phyloP scores from a whole-genome alignment of 2,888 invertebrate species.

The Ophioninae sp. region DNA sequence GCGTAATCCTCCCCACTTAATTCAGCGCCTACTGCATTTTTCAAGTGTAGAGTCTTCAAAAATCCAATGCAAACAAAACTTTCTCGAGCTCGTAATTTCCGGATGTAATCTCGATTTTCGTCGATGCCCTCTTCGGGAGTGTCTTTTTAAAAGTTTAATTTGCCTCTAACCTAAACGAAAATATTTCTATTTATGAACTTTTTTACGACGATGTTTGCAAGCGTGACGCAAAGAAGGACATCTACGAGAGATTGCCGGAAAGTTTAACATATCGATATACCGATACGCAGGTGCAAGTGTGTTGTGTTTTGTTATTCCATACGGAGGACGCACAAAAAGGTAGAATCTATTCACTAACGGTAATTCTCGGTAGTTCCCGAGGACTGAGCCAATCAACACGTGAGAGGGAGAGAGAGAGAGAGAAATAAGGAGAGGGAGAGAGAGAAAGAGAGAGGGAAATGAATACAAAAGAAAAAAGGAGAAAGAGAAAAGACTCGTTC shows the following conservation, averaged over 20 bases:
- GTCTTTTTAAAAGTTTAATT: too few relatives aligned
- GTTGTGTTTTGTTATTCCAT: conserved; percentile 1
- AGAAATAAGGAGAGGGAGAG: conserved; percentile 47
- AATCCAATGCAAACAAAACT: background rate
- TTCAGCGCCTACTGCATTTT: background rate
- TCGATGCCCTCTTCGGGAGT: too few relatives aligned
- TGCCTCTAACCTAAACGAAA: too few relatives aligned
- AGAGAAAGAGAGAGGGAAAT: conserved; percentile 44
- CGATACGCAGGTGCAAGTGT: background rate
- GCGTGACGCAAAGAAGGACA: too few relatives aligned
- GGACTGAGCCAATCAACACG: conserved; percentile 14
- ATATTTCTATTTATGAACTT: too few relatives aligned
- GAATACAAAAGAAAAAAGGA: conserved; percentile 21
- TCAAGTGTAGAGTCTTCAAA: background rate
- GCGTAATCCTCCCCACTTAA: background rate
- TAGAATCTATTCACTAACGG: conserved; percentile 54
- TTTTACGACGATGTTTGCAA: too few relatives aligned
- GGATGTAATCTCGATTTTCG: background rate
- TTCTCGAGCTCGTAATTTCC: background rate
- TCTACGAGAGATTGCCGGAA: too few relatives aligned
- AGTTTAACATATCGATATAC: too few relatives aligned
- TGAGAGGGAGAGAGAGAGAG: background rate
- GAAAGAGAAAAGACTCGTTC: conserved; percentile 64
- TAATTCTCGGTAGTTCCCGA: conserved; percentile 51
- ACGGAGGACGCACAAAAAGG: conserved; percentile 13